Base-by-base conservation (phyloP, 2,113 vertebrate genomes). In the Percopsis transmontana region DNA sequence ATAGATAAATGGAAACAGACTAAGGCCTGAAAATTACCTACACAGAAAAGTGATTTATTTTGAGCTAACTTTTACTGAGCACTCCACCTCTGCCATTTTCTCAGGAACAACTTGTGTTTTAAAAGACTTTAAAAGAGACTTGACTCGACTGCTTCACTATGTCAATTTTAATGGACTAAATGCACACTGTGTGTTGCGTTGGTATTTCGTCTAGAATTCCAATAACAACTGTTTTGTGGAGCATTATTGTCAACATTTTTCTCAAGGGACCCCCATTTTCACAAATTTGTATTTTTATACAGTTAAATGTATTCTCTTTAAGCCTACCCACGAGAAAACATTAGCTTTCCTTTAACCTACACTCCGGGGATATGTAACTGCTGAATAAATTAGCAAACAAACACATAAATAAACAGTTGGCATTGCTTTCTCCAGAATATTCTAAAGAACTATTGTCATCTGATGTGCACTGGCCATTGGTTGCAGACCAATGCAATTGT, bases 41-140 rank as follows among this genome's bases (percentile, higher is more conserved):
- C 51, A 70, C 14, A 62, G 48, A 64, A 74, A 62, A 44, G 40
- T 13, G n/a, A 81, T 82, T 59, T 47, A 58, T 84, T 80, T 71
- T 24, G 1, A 47, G 52, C 74, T 58, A 47, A 0, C 63, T 52
- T 60, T 52, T 21, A 51, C 21, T 7, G 15, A 16, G 33, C 16
- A 4, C 51, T 52, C 44, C 53, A 33, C 5, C 5, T 64, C 14
- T 1, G 39, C 40, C 51, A 56, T 57, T 68, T 59, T 47, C 27
- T 23, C 40, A 62, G 42, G 24, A 64, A 14, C n/a, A 41, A 19
- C 15, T 23, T 62, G 10, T 40, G 40, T 52, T 48, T 33, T 1
- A 55, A 39, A 62, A 57, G 9, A 19, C 7, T 33, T 48, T 33
- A 11, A 0, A 18, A n/a, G 15, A 16, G 41, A 21, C 16, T 58